Evolutionary conservation across 2,113 vertebrate species (phyloP), one percentile per base, ranked within the genome.

Genomic region (Brachyistius frenatus): DNA sequence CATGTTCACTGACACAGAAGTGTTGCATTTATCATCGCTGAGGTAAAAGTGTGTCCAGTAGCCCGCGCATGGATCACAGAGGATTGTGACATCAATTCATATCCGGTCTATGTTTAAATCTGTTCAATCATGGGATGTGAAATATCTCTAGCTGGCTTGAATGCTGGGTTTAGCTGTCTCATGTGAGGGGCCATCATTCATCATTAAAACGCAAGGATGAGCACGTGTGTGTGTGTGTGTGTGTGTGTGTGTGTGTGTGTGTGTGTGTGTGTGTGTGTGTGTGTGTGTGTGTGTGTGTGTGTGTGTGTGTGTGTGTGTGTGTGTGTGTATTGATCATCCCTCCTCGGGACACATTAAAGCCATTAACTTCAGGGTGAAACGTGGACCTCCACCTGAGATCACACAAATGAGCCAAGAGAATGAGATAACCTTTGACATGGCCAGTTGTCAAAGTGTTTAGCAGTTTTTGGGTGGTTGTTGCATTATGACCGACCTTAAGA

Each of bases 11-110:
- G 54, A 74, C 85, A 91, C 30, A 54, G 52, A 46, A 55, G 84
- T 91, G 91, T 82, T 81, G 73, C 73, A 93, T 93, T 90, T 90
- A 72, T 81, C 90, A 83, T 89, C 35, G 62, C 39, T 31, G 53
- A 41, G 69, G 52, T 78, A 81, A 87, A 83, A 81, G 57, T 50
- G 61, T 52, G 41, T 3, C 73, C 66, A 54, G 33, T 66, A 65
- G 39, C 68, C 72, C 14, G 46, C 3, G n/a, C 30, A 23, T 13
- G 55, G 55, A 73, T 66, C 37, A 65, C 52, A 73, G 54, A 57
- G 41, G 64, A 56, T 71, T 62, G 36, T 58, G 49, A 75, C 57
- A 75, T 81, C 33, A 46, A 55, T 65, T 83, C 66, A 77, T 73
- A 81, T 78, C 74, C 72, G 30, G 37, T 69, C 23, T 62, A 65